These are phyloP conservation scores for Tyto alba DNA, from an alignment of 2,113 vertebrate genomes.

Conservation along the genomic window DNA sequence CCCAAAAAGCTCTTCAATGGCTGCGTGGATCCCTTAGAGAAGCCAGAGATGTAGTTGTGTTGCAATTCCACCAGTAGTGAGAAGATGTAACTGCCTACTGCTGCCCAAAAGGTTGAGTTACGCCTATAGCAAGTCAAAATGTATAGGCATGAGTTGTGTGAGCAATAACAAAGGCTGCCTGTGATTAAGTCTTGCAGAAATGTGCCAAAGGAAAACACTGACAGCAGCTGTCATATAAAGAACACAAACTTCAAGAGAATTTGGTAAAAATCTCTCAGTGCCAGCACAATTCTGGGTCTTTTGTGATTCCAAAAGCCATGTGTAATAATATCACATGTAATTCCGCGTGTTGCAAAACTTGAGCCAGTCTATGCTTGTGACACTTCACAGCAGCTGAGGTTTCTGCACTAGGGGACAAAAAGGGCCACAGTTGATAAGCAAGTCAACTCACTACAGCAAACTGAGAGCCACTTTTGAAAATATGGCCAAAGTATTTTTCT, in stretches of 20 bases:
- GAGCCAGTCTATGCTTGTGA: background rate
- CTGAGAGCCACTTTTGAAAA: background rate
- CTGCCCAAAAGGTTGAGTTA: background rate
- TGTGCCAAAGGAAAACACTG: background rate
- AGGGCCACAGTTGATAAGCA: background rate
- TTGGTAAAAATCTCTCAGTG: background rate
- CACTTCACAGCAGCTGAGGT: background rate
- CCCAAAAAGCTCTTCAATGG: background rate
- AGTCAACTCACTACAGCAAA: background rate
- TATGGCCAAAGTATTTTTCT: background rate
- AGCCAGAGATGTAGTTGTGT: background rate
- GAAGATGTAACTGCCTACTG: background rate
- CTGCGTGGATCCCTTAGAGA: background rate
- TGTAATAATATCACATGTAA: background rate
- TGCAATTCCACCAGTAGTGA: background rate
- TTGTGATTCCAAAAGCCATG: background rate
- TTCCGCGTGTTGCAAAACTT: background rate
- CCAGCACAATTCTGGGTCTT: background rate
- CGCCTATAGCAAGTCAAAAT: background rate
- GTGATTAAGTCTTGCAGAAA: background rate
- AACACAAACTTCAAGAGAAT: background rate
- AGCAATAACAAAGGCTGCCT: background rate
- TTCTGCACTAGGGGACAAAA: background rate
- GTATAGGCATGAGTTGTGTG: background rate
- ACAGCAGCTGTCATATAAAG: background rate